These are phyloP conservation scores for Euglossa dilemma DNA, from an alignment of 1,140 invertebrate species.

Conservation along the genomic window DNA sequence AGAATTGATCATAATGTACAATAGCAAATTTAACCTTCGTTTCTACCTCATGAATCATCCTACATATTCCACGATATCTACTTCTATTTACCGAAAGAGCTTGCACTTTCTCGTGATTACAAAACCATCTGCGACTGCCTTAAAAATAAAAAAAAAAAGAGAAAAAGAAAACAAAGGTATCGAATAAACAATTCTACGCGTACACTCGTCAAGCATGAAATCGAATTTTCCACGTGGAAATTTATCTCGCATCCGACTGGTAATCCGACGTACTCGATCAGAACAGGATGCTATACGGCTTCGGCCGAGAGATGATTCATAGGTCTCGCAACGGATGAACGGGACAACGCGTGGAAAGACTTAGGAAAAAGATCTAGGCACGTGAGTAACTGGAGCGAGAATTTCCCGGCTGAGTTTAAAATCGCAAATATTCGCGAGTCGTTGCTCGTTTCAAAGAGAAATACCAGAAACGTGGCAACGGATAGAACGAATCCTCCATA, in stretches of 20 bases:
- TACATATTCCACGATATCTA: too few relatives aligned
- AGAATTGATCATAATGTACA: too few relatives aligned
- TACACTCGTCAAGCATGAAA: not conserved
- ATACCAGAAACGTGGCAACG: not conserved
- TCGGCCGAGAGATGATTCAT: not conserved
- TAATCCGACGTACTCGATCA: not conserved
- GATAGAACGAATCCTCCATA: not conserved
- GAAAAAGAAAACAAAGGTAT: too few relatives aligned
- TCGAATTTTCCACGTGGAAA: not conserved
- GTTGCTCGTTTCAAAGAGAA: not conserved
- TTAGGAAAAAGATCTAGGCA: not conserved
- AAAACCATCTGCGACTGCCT: too few relatives aligned
- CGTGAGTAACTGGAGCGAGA: not conserved
- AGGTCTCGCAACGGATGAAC: not conserved
- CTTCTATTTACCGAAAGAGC: too few relatives aligned
- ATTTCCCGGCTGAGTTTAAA: not conserved
- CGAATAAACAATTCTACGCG: too few relatives aligned
- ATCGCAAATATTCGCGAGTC: constrained; percentile 1
- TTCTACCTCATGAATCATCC: too few relatives aligned
- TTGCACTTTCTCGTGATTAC: too few relatives aligned
- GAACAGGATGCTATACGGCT: not conserved
- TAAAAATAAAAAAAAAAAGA: too few relatives aligned
- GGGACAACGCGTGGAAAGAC: not conserved
- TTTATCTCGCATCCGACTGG: not conserved
- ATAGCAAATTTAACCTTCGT: too few relatives aligned